Evolutionary conservation across 2,797 vertebrate genomes (phyloP), one percentile per base, ranked within the genome.

Genomic region (Argya squamiceps): DNA sequence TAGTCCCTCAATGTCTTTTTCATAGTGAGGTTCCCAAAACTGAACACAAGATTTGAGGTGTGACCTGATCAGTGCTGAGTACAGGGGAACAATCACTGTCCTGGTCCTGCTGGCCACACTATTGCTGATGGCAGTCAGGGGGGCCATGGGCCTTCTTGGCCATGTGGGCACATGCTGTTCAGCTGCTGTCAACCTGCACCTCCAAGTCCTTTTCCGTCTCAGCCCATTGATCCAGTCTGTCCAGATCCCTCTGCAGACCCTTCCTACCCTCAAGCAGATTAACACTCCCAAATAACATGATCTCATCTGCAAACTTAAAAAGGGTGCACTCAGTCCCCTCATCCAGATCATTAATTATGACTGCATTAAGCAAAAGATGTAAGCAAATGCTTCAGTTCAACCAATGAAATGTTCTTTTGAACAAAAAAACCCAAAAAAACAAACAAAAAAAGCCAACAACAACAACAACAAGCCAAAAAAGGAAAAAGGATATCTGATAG

Each of bases 401-500:
- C 5, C 3, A 59, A 43, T 12, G 2, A 82, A 37, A 16, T 10
- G 13, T 62, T 56, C 2, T 39, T 15, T n/a, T 59, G 24, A 44
- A 20, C 9, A 7, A n/a, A 15, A 49, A 29, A 49, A 39, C 2
- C 27, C 15, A 6, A 7, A 41, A 12, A 29, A 47, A 44, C 11
- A 17, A 55, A 6, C 2, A 11, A 32, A 20, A 13, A 41, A 18
- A 41, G 18, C 19, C 10, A 21, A 44, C 10, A 44, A 44, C 17
- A 20, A 27, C 7, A 7, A 43, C 11, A 34, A 44, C 24, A 49
- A 39, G 5, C 50, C 11, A 17, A 55, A 5, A 32, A 20, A 13
- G 6, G 11, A 32, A 44, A 41, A 41, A n/a, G 22, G 2, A n/a
- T 15, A 27, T 2, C 5, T 1, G 0, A n/a, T 13, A 27, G 2